These are phyloP conservation scores for Tychaedon coryphoeus DNA, from an alignment of 2,113 vertebrate genomes.

Conservation along the genomic window DNA sequence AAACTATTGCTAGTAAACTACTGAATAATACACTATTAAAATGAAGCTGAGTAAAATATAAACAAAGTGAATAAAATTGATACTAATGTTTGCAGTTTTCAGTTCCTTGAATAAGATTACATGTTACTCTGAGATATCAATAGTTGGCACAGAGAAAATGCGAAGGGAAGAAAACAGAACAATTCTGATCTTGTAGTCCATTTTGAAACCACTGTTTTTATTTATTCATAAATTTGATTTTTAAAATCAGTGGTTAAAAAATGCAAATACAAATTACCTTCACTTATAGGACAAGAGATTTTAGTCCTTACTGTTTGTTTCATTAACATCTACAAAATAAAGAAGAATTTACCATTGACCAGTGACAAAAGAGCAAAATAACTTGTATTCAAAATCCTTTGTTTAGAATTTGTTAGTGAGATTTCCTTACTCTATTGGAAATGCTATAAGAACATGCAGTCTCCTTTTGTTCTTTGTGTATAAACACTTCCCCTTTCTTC, in stretches of 20 bases:
- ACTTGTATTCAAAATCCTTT: neutral
- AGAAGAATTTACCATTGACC: neutral
- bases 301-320: neutral
- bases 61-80: neutral
- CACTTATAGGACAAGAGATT: neutral
- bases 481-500: neutral
- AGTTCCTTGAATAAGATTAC: neutral
- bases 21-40: neutral
- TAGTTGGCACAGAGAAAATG: neutral
- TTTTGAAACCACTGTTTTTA: neutral
- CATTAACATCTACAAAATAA: neutral
- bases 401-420: neutral
- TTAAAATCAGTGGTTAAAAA: neutral
- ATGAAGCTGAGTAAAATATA: neutral
- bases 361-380: neutral
- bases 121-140: neutral
- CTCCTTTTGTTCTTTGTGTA: neutral
- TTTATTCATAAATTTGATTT: neutral
- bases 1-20: neutral
- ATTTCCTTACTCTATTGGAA: neutral
- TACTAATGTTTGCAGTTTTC: neutral
- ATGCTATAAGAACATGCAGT: rapidly evolving
- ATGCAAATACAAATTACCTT: neutral
- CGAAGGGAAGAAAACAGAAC: neutral
- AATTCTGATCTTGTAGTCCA: neutral